These are phyloP conservation scores for Antheraea assamensis DNA, from an alignment of 2,888 invertebrate species.

Conservation along the genomic window DNA sequence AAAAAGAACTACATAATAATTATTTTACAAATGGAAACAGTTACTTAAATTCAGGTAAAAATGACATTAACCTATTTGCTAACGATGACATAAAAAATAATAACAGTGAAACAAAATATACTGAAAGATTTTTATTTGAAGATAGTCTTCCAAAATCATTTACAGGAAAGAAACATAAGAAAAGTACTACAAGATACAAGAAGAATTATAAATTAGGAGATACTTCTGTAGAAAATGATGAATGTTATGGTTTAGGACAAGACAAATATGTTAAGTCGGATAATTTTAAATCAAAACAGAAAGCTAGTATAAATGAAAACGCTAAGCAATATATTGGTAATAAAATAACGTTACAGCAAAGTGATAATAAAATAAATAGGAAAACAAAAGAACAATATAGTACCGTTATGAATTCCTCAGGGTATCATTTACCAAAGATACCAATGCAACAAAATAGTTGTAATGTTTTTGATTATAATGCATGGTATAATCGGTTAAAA, in stretches of 20 bases:
- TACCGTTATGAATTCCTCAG: background rate
- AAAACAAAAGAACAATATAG: background rate
- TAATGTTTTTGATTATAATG: conserved; percentile 34
- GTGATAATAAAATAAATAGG: conserved; percentile 4
- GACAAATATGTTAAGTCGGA: background rate
- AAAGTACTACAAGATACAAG: background rate
- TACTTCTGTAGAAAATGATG: background rate
- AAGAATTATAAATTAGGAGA: background rate
- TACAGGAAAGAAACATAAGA: conserved; percentile 8
- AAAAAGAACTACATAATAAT: background rate
- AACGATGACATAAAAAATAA: background rate
- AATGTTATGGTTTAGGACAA: background rate
- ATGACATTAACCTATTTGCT: too few species aligned
- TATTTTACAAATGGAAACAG: background rate
- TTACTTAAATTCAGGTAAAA: background rate
- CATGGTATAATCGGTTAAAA: conserved; percentile 66
- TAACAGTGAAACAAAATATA: background rate
- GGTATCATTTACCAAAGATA: background rate
- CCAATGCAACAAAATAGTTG: background rate
- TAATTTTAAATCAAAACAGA: conserved; percentile 1
- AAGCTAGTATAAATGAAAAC: background rate
- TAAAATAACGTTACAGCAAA: conserved; percentile 1
- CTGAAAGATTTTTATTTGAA: conserved; percentile 13
- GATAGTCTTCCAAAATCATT: conserved; percentile 17
- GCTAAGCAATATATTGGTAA: background rate